These are phyloP conservation scores for Amphilophus citrinellus DNA, from an alignment of 2,113 vertebrate genomes.

Conservation along the genomic window DNA sequence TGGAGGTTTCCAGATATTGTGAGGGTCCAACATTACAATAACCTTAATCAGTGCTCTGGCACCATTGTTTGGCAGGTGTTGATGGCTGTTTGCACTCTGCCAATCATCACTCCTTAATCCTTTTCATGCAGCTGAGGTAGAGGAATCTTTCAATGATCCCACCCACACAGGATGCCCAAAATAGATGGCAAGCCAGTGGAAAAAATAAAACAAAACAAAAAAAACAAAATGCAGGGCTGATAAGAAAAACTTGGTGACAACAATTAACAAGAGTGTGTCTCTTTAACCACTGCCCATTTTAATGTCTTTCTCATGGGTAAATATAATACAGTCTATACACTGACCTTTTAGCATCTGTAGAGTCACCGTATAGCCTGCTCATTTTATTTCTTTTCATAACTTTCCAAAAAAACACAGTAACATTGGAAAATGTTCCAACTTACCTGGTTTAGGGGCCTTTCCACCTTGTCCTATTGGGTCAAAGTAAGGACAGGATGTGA, in stretches of 20 bases:
- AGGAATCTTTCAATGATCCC: slow-evolving; percentile 28
- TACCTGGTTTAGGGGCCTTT: slow-evolving; percentile 76
- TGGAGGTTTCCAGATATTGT: slow-evolving; percentile 84
- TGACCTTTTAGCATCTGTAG: neutral
- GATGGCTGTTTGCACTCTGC: slow-evolving; percentile 59
- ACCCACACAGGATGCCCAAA: slow-evolving; percentile 54
- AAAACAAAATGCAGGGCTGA: slow-evolving; percentile 19
- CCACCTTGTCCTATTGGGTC: slow-evolving; percentile 65
- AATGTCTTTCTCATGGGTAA: neutral
- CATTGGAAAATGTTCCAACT: neutral
- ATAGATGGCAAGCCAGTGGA: slow-evolving; percentile 27
- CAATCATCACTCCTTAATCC: slow-evolving; percentile 62
- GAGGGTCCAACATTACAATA: slow-evolving; percentile 67
- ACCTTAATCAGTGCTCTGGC: slow-evolving; percentile 75
- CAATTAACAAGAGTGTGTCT: slow-evolving; percentile 32
- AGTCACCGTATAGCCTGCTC: neutral
- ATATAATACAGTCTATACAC: neutral
- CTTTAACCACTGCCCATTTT: neutral
- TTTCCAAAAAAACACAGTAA: neutral
- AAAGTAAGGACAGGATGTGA: slow-evolving; percentile 7
- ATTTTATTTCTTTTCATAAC: neutral
- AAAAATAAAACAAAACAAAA: too few relatives aligned
- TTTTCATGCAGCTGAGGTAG: slow-evolving; percentile 37
- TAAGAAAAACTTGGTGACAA: slow-evolving; percentile 55
- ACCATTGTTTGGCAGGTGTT: slow-evolving; percentile 67